These are phyloP conservation scores for Heliconius hermathena DNA, from an alignment of 1,140 invertebrate genomes.

Conservation along the genomic window DNA sequence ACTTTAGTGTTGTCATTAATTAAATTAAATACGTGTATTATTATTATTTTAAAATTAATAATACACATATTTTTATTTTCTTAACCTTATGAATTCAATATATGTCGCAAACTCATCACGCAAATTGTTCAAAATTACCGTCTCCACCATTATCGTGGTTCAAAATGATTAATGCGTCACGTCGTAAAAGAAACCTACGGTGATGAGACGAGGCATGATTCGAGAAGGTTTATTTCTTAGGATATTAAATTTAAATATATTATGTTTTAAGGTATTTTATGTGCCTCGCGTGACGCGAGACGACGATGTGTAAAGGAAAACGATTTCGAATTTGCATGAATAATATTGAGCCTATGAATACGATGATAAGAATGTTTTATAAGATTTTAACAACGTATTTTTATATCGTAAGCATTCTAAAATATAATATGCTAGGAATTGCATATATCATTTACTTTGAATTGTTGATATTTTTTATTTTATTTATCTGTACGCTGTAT, in stretches of 20 bases:
- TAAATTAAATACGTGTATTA: too few species aligned
- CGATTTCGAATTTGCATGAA: neutral
- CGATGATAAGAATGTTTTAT: neutral
- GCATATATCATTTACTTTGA: too few species aligned
- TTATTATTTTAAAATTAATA: too few species aligned
- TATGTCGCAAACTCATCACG: neutral
- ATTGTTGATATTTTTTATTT: too few species aligned
- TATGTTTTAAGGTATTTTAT: slow-evolving; percentile 1
- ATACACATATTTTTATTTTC: too few species aligned
- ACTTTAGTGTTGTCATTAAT: too few species aligned
- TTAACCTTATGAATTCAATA: too few species aligned
- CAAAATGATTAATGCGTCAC: slow-evolving; percentile 7
- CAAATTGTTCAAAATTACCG: neutral
- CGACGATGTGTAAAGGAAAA: slow-evolving; percentile 12
- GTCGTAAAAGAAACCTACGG: neutral
- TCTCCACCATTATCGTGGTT: neutral
- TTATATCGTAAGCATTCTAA: too few species aligned
- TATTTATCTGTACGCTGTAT: too few species aligned
- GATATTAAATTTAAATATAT: slow-evolving; percentile 9
- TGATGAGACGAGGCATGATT: neutral
- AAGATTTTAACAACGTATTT: neutral
- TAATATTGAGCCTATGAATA: neutral
- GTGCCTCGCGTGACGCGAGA: neutral
- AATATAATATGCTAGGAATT: too few species aligned
- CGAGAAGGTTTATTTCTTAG: neutral